Evolutionary conservation across 1,140 invertebrate genomes (phyloP).

Genomic region (Choristoneura fumiferana): DNA sequence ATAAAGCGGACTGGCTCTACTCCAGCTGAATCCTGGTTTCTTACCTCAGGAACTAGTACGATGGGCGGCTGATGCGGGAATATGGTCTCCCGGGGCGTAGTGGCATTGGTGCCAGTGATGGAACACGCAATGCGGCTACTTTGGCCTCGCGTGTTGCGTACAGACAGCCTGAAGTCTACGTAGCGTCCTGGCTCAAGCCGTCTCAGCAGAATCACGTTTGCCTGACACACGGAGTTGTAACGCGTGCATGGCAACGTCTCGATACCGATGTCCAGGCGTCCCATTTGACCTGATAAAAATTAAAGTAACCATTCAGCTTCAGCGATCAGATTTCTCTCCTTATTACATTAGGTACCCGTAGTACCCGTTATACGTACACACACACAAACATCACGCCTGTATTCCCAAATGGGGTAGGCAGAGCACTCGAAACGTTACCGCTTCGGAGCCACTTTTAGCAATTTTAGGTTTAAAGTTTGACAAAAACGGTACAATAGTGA

Average conservation of each 20-base stretch:
- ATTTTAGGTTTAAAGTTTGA: too few species aligned
- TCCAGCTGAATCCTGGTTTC: too few species aligned
- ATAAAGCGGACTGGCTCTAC: too few species aligned
- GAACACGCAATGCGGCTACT: constrained; percentile 87
- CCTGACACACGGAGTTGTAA: constrained; percentile 91
- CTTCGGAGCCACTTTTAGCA: too few species aligned
- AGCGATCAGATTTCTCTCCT: too few species aligned
- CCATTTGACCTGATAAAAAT: constrained; percentile 77
- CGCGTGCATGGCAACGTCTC: constrained; percentile 89
- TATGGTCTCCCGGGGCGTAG: constrained; percentile 87
- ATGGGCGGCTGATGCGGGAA: constrained; percentile 91
- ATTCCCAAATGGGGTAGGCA: too few species aligned
- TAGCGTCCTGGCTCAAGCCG: constrained; percentile 86
- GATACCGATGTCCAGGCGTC: constrained; percentile 84
- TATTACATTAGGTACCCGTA: too few species aligned
- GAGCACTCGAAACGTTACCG: too few species aligned
- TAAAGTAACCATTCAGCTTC: too few species aligned
- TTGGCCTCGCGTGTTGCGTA: constrained; percentile 87
- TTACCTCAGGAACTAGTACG: constrained; percentile 89
- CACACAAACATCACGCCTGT: too few species aligned
- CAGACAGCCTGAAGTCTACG: constrained; percentile 89
- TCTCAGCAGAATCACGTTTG: constrained; percentile 88
- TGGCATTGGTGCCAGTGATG: constrained; percentile 89
- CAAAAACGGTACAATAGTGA: too few species aligned
- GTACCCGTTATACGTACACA: too few species aligned